Evolutionary conservation across 1,140 invertebrate species (phyloP).

Genomic region (Apis florea): DNA sequence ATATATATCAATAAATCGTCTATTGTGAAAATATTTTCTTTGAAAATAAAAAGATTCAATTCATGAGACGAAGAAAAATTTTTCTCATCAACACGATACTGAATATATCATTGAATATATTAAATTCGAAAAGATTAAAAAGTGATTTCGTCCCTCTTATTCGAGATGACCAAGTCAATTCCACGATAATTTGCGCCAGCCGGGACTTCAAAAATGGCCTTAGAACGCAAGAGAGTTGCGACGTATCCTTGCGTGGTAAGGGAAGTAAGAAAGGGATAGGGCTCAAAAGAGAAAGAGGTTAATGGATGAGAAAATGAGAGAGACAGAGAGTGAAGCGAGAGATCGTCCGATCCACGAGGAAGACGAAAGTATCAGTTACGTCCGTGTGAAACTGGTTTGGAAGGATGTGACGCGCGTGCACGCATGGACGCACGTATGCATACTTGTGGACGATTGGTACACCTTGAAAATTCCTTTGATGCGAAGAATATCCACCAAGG

Average conservation of each 20-base stretch:
- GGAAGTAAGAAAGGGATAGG: constrained; percentile 47
- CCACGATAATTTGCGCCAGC: constrained; percentile 47
- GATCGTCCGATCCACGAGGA: constrained; percentile 57
- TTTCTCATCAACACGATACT: neutral
- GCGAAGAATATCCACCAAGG: constrained; percentile 12
- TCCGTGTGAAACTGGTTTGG: constrained; percentile 77
- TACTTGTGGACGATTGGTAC: constrained; percentile 48
- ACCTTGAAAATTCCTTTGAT: constrained; percentile 71
- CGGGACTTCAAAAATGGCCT: constrained; percentile 50
- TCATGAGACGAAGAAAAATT: neutral
- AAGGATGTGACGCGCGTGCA: constrained; percentile 73
- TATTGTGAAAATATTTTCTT: neutral
- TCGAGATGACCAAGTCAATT: constrained; percentile 28
- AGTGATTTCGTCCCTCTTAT: neutral
- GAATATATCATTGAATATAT: neutral
- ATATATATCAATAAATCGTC: too few species aligned
- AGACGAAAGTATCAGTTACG: constrained; percentile 68
- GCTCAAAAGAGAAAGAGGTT: constrained; percentile 27
- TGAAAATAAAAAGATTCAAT: too few species aligned
- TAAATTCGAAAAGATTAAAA: neutral
- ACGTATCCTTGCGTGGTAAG: constrained; percentile 27
- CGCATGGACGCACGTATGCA: constrained; percentile 51
- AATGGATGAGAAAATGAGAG: constrained; percentile 51
- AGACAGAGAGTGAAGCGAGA: constrained; percentile 60
- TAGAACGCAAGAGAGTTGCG: constrained; percentile 25